A percentile compares a stretch with the other conserved stretches of the same genome.
These are phyloP conservation scores for Chymomyza costata DNA, from an alignment of 1,140 invertebrate genomes.

Conservation along the genomic window DNA sequence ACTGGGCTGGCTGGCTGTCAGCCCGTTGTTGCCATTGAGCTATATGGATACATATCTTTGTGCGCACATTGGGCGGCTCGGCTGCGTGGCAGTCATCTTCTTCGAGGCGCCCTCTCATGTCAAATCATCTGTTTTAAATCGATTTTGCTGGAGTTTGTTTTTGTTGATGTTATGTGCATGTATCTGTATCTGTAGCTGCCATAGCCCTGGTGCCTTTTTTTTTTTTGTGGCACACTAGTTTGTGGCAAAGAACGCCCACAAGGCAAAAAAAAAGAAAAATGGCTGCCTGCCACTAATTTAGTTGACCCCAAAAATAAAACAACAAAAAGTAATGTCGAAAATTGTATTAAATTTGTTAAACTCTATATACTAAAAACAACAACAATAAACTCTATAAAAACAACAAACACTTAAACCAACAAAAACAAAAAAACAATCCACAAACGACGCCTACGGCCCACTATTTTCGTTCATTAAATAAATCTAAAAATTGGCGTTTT, in stretches of 20 bases:
- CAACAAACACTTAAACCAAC: neutral
- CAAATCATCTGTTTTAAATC: constrained; percentile 73
- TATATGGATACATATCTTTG: constrained; percentile 35
- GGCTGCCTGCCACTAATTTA: constrained; percentile 30
- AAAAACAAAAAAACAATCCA: constrained; percentile 17
- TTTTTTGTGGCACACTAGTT: constrained; percentile 29
- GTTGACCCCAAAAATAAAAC: constrained; percentile 64
- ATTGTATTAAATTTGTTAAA: constrained; percentile 58
- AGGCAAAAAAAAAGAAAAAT: neutral
- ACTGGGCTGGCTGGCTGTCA: neutral
- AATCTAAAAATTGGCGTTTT: constrained; percentile 58
- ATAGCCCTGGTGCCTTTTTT: constrained; percentile 17
- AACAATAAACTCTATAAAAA: constrained; percentile 24
- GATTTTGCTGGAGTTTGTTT: constrained; percentile 56
- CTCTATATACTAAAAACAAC: too few relatives aligned
- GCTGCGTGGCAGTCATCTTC: neutral
- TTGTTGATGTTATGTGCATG: too few relatives aligned
- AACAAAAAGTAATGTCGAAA: constrained; percentile 25
- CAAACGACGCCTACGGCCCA: constrained; percentile 28
- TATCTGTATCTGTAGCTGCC: neutral
- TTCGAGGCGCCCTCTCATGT: constrained; percentile 43
- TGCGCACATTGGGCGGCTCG: neutral
- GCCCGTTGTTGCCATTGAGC: constrained; percentile 10
- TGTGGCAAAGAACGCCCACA: neutral
- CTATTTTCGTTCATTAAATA: constrained; percentile 66